A percentile compares a stretch with the other conserved stretches of the same genome.
phyloP scores from a whole-genome alignment of 2,797 vertebrate species.

The Apogon talboti region DNA sequence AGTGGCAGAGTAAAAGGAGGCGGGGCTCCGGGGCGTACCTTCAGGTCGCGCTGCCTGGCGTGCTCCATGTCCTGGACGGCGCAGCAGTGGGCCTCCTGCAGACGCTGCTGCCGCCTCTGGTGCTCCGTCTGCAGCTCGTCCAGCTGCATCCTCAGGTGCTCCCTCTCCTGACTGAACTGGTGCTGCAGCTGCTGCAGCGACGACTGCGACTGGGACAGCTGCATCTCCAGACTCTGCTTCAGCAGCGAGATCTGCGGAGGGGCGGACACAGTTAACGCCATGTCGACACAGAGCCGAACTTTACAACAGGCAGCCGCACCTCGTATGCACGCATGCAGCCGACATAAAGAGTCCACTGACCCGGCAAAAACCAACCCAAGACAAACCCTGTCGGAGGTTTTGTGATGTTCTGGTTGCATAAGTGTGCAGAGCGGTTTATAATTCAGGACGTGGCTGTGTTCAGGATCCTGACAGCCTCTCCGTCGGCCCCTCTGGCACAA shows the following conservation, averaged over 20 bases:
- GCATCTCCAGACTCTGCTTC: conserved; percentile 98
- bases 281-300: no score
- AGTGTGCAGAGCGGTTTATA: no score
- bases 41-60: conserved; percentile 90
- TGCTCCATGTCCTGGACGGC: conserved; percentile 93
- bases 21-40: conserved; percentile 73
- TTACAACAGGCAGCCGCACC: background rate
- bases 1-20: no score
- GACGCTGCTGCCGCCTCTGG: conserved; percentile 91
- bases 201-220: conserved; percentile 96
- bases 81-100: conserved; percentile 92
- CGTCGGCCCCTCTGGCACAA: no score
- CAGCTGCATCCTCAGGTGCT: conserved; percentile 94
- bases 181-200: conserved; percentile 96
- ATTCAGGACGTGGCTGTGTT: no score
- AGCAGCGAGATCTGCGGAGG: conserved; percentile 90
- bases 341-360: no score
- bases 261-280: no score
- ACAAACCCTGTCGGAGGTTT: no score
- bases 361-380: no score
- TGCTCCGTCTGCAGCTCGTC: conserved; percentile 95
- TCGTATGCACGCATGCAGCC: background rate
- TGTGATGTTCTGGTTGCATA: no score
- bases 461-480: no score
- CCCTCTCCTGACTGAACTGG: conserved; percentile 95